Evolutionary conservation across 2,797 vertebrate species (phyloP), one percentile per base, ranked within the genome.

Genomic region (Sardinella longiceps): DNA sequence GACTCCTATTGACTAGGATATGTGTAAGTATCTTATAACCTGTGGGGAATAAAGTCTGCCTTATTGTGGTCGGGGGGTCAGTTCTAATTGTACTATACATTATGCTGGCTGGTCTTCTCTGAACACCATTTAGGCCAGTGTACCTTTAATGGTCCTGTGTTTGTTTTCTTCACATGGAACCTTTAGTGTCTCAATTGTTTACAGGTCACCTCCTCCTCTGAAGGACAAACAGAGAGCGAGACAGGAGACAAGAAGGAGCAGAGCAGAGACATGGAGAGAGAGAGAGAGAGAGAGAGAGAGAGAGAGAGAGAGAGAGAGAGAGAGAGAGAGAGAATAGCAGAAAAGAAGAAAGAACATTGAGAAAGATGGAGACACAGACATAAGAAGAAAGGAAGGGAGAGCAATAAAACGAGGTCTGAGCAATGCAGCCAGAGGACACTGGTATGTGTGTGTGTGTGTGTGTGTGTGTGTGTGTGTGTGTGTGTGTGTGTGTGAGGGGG

Each of bases 131-230:
- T 77, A 23, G 37, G 33, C 33, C 70, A 43, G 14, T 20, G 18
- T 6, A 7, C 20, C 2, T 20, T 37, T 77, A 18, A 77, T 23
- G 37, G 15, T 90, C 85, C 77, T 80, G 39, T 23, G 11, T 33
- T 48, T 46, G 81, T 48, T 51, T 60, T 87, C 83, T 56, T 74
- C 83, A 56, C 87, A 93, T 93, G 93, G 88, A 90, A 82, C 87
- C 86, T 90, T 86, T 93, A n/a, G 92, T 90, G 87, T 86, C 85
- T 91, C 39, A 46, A 90, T 95, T 89, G 88, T 82, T 86, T 93
- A 90, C 92, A 93, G 94, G 92, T 94, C 94, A 92, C 91, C 88
- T 88, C 90, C 93, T 91, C 90, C 86, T 77, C 33, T 77, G 10
- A 39, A 18, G 14, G 37, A 23, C 9, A 77, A 2, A 77, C 6